A percentile compares a stretch with the other conserved stretches of the same genome.
phyloP scores from a whole-genome alignment of 2,888 invertebrate genomes.

The Taphrorychus bicolor region DNA sequence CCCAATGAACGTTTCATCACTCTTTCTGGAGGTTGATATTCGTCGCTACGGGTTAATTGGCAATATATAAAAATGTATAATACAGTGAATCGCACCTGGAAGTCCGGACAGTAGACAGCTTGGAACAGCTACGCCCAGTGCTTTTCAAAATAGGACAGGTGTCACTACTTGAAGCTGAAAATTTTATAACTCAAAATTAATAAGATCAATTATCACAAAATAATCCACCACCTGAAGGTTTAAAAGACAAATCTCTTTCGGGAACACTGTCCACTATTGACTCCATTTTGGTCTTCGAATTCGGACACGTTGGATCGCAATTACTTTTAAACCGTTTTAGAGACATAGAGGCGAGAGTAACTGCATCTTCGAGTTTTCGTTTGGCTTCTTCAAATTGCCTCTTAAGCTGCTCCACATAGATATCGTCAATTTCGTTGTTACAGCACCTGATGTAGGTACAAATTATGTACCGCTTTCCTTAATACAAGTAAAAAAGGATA shows the following conservation, averaged over 20 bases:
- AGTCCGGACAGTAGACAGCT: too few relatives aligned
- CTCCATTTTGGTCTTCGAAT: background rate
- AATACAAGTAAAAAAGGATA: background rate
- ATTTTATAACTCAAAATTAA: too few relatives aligned
- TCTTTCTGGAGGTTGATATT: too few relatives aligned
- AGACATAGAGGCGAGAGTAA: slow-evolving; percentile 12
- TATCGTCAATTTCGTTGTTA: slow-evolving; percentile 1
- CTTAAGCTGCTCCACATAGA: slow-evolving; percentile 16
- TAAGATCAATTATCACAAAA: too few relatives aligned
- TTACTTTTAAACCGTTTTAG: background rate
- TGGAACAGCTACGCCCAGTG: too few relatives aligned
- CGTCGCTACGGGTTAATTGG: too few relatives aligned
- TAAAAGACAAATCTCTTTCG: slow-evolving; percentile 4
- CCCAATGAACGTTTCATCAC: too few relatives aligned
- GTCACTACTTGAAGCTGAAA: too few relatives aligned
- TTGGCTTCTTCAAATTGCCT: slow-evolving; percentile 23
- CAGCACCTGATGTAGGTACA: background rate
- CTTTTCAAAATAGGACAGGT: too few relatives aligned
- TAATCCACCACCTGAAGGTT: too few relatives aligned
- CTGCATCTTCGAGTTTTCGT: slow-evolving; percentile 20
- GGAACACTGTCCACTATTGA: slow-evolving; percentile 4
- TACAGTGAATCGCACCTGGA: too few relatives aligned
- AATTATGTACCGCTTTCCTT: background rate
- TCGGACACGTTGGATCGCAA: background rate
- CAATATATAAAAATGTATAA: background rate